phyloP scores from a whole-genome alignment of 2,797 vertebrate species.

The Pteronotus mesoamericanus region DNA sequence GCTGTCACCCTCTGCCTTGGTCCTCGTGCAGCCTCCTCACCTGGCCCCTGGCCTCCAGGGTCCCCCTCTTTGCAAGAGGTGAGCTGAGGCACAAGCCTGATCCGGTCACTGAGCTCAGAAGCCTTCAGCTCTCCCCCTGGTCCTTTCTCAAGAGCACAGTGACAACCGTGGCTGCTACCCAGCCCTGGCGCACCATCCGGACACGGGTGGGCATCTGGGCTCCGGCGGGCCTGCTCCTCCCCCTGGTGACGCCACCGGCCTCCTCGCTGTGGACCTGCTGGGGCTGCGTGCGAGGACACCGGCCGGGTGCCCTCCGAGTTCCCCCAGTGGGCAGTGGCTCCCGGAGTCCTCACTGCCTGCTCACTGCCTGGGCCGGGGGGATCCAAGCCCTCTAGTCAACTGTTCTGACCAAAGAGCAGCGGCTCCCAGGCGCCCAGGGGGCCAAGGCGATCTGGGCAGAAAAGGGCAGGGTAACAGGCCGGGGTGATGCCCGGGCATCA shows the following conservation, averaged over 20 bases:
- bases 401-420: neutral
- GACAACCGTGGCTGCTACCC: neutral
- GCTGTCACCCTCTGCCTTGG: neutral
- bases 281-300: rapidly evolving
- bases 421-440: neutral
- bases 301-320: neutral
- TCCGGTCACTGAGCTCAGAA: neutral
- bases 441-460: neutral
- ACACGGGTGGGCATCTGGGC: neutral
- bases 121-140: neutral
- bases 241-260: neutral
- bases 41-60: neutral
- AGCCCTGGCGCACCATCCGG: neutral
- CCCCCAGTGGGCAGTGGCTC: neutral
- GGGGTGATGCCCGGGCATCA: neutral
- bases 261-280: neutral
- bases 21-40: neutral
- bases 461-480: neutral
- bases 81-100: neutral
- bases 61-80: neutral
- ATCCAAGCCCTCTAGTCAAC: neutral
- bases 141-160: too few species aligned
- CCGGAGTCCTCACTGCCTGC: neutral
- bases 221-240: neutral
- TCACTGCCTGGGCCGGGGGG: neutral